Conservation (phyloP, 2,797 vertebrate genomes). For the Hydrolagus colliei region DNA sequence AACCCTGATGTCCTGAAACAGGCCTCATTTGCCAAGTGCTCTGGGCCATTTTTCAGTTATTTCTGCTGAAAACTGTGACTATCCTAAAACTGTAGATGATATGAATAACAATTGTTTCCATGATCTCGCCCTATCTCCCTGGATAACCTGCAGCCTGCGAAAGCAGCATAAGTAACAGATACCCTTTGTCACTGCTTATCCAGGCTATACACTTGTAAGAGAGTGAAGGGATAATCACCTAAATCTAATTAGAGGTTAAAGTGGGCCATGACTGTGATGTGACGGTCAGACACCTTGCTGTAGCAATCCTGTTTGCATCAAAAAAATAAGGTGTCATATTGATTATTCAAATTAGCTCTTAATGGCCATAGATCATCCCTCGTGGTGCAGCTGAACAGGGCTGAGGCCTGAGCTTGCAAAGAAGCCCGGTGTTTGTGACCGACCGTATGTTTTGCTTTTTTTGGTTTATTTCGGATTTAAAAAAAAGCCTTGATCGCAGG, state of each 20-base stretch:
- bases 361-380: slow-evolving; percentile 67
- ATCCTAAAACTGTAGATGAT: slow-evolving; percentile 69
- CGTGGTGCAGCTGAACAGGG: slow-evolving; percentile 71
- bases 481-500: slow-evolving; percentile 28
- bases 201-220: slow-evolving; percentile 93
- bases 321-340: slow-evolving; percentile 99
- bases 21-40: slow-evolving; percentile 60
- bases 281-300: slow-evolving; percentile 82
- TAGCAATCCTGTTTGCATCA: slow-evolving; percentile 91
- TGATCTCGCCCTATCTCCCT: slow-evolving; percentile 69
- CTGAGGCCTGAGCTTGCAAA: slow-evolving; percentile 58
- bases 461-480: slow-evolving; percentile 48
- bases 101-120: slow-evolving; percentile 87
- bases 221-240: slow-evolving; percentile 96
- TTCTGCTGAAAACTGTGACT: slow-evolving; percentile 56
- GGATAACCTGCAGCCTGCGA: slow-evolving; percentile 81
- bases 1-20: slow-evolving; percentile 55
- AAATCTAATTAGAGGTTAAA: slow-evolving; percentile 99
- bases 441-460: slow-evolving; percentile 49
- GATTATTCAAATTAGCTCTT: slow-evolving; percentile 89
- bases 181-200: slow-evolving; percentile 95
- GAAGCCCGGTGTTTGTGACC: slow-evolving; percentile 47
- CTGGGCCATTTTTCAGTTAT: slow-evolving; percentile 59
- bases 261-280: slow-evolving; percentile 95
- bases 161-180: slow-evolving; percentile 77